Base-by-base conservation (phyloP, 53 echinoderm and acorn worm genomes). In the Crossaster papposus region DNA sequence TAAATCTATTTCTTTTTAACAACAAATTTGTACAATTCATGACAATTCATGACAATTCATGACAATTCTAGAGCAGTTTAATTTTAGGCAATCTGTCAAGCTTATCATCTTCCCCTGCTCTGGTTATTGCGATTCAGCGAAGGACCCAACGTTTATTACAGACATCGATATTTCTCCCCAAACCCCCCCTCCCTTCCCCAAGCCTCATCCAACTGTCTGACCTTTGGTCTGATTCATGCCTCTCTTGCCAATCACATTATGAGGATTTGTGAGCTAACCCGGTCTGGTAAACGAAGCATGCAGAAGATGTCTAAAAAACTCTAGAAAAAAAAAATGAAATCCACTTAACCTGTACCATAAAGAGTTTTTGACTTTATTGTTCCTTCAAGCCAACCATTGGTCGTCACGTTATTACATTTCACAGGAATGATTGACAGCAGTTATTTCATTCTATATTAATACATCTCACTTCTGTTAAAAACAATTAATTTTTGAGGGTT, bases 291-390 rank as follows among this genome's bases (percentile, higher is more conserved):
- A 85, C 72, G 52, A 22, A 29, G 51, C 51, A 79, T 12, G 75
- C 51, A 58, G 79, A 28, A 44, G 9, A 9, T 5, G 44, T 5
- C 6, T 0, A 1, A 44, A 44, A 0, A 44, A 44, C 5, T 1
- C 9, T 44, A 9, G 29, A 32, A 32, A 71, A 7, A 71, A 12
- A 71, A 71, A 0, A 30, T 34, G 64, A 62, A 85, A 85, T 85
- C 85, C 85, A 85, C 72, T 85, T 85, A n/a, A n/a, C n/a, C n/a
- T n/a, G n/a, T n/a, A 85, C 33, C 30, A 30, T 85, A 85, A 85
- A 52, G 85, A 72, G 83, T 44, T 78, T 78, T 20, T 58, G 58
- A 2, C 7, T 20, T 20, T 11, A 12, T 13, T 74, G 51, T 51
- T n/a, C 23, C 54, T 65, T 8, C 3, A 83, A 70, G 13, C 14